A percentile compares a stretch with the other conserved stretches of the same genome.
phyloP scores from a whole-genome alignment of 2,797 vertebrate species.

The Lithobates pipiens region DNA sequence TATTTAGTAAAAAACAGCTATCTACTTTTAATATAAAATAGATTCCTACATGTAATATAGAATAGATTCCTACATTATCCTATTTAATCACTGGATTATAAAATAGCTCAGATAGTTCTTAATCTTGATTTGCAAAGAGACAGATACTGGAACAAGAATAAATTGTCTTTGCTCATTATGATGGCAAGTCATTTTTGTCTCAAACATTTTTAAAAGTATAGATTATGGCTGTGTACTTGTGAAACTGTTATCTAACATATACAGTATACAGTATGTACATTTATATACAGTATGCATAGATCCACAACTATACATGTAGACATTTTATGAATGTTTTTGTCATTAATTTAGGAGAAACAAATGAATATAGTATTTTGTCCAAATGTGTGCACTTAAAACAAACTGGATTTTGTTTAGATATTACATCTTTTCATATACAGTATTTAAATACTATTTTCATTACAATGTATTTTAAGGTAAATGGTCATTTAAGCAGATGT shows the following conservation, averaged over 20 bases:
- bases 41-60: slow-evolving; percentile 27
- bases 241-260: no score
- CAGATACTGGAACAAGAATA: slow-evolving; percentile 57
- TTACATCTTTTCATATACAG: not conserved
- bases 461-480: not conserved
- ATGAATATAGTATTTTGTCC: no score
- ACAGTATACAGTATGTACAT: no score
- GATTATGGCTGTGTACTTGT: slow-evolving; percentile 11
- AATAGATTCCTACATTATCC: slow-evolving; percentile 54
- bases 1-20: slow-evolving; percentile 52
- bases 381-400: no score
- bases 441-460: not conserved
- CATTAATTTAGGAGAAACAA: no score
- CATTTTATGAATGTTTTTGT: no score
- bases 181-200: slow-evolving; percentile 39
- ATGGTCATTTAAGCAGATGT: slow-evolving; percentile 10
- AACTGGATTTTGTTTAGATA: not conserved
- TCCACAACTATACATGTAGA: no score
- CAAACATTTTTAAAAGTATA: slow-evolving; percentile 37
- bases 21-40: slow-evolving; percentile 54
- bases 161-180: slow-evolving; percentile 43
- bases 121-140: slow-evolving; percentile 61
- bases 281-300: no score
- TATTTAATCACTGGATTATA: slow-evolving; percentile 60
- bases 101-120: slow-evolving; percentile 59